Percentiles rank a stretch among this genome's conserved stretches.
Conservation (phyloP, 2,797 vertebrate species). For the Triplophysa bombifrons region DNA sequence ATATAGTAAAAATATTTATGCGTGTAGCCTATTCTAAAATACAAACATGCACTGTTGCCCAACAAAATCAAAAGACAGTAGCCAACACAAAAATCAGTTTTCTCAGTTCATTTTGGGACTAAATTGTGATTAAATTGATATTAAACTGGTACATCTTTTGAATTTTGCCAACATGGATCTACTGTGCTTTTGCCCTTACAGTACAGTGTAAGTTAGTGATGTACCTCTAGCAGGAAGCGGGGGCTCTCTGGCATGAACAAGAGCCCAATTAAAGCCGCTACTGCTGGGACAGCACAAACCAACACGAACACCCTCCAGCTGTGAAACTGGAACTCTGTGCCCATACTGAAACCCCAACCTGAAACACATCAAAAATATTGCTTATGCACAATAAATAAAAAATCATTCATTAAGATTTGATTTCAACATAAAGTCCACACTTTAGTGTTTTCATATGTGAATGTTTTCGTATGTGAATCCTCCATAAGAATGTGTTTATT, state of each 20-base stretch:
- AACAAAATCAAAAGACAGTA: no score
- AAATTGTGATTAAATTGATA: no score
- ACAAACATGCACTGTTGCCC: no score
- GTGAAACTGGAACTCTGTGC: slow-evolving; percentile 92
- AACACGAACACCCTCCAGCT: slow-evolving; percentile 95
- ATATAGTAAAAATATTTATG: no score
- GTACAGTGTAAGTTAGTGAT: background rate
- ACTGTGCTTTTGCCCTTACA: background rate
- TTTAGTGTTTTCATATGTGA: no score
- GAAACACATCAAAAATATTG: slow-evolving; percentile 23
- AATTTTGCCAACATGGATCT: background rate
- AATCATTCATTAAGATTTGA: background rate
- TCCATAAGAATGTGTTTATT: background rate
- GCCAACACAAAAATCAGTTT: no score
- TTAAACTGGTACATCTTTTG: no score
- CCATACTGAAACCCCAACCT: slow-evolving; percentile 99
- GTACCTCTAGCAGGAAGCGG: slow-evolving; percentile 93
- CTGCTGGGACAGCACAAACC: slow-evolving; percentile 87
- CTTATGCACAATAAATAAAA: background rate
- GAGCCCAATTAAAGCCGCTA: slow-evolving; percentile 86
- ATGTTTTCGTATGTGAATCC: no score
- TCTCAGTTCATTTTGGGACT: no score
- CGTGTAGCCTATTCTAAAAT: no score
- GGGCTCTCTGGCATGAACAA: slow-evolving; percentile 97
- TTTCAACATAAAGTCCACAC: background rate